Conservation (phyloP, 2,113 vertebrate species). For the Argyrosomus japonicus region DNA sequence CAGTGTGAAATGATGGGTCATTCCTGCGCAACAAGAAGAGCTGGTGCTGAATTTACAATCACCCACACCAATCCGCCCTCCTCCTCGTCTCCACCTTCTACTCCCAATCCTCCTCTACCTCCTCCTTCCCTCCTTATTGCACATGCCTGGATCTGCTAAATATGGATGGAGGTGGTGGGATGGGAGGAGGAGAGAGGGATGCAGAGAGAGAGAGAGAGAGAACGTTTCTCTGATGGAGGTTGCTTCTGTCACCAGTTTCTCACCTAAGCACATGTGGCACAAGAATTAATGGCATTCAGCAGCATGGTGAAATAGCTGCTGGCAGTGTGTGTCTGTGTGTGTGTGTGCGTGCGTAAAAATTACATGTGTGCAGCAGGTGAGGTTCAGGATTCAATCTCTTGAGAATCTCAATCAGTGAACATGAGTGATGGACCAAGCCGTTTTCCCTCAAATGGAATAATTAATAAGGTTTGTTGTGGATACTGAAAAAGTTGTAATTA, state of each 20-base stretch:
- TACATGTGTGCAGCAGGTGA: conserved; percentile 54
- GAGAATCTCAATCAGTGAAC: conserved; percentile 56
- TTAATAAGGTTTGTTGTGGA: conserved; percentile 9
- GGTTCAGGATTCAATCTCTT: conserved; percentile 41
- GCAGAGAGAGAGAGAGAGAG: background rate
- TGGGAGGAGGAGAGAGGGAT: conserved; percentile 32
- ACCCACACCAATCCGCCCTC: conserved; percentile 34
- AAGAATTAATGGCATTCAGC: conserved; percentile 70
- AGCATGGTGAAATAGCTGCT: conserved; percentile 69
- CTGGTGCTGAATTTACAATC: conserved; percentile 88
- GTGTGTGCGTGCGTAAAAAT: conserved; percentile 36
- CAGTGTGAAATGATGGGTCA: conserved; percentile 87
- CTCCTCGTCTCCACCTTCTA: conserved; percentile 21
- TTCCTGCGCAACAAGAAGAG: conserved; percentile 86
- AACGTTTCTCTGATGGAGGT: conserved; percentile 67
- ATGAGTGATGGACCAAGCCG: conserved; percentile 27
- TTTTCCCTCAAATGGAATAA: conserved; percentile 34
- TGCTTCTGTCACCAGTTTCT: conserved; percentile 80
- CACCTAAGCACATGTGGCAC: conserved; percentile 77
- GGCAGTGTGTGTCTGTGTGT: conserved; percentile 56
- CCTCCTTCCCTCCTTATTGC: conserved; percentile 69
- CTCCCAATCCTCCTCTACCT: conserved; percentile 27
- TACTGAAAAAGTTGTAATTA: conserved; percentile 16
- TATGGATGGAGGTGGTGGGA: conserved; percentile 78
- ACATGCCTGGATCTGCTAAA: conserved; percentile 83